Percentiles rank a stretch among this genome's conserved stretches.
Conservation (phyloP, 2,113 vertebrate species). For the Sapajus apella region DNA sequence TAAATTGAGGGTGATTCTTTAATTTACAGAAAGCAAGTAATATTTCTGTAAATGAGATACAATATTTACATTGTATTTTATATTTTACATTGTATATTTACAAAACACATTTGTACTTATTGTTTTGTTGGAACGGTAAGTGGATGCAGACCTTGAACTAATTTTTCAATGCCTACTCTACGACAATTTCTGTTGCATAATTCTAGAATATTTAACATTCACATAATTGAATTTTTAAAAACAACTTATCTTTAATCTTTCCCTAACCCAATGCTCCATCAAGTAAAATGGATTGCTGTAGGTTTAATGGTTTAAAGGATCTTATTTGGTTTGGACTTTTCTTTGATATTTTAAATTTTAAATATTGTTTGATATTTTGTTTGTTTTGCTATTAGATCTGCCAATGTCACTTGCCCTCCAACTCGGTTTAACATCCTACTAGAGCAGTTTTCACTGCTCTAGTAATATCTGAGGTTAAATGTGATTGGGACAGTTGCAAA, state of each 20-base stretch:
- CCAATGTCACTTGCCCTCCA: neutral
- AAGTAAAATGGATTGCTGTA: neutral
- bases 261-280: neutral
- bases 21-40: neutral
- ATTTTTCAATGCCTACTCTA: neutral
- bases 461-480: neutral
- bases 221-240: neutral
- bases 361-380: neutral
- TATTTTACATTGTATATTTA: neutral
- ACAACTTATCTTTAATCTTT: neutral
- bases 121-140: neutral
- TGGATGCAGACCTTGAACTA: neutral
- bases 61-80: neutral
- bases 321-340: neutral
- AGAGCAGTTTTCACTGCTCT: neutral
- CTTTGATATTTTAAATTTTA: neutral
- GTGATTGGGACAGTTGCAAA: neutral
- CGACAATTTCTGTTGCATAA: neutral
- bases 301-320: neutral
- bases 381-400: constrained; percentile 6
- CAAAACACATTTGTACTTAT: neutral
- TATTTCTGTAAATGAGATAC: constrained; percentile 19
- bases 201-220: neutral
- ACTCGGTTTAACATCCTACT: neutral
- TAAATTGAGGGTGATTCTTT: neutral